Base-by-base conservation (phyloP, 2,888 invertebrate species). In the Anagyrus pseudococci region DNA sequence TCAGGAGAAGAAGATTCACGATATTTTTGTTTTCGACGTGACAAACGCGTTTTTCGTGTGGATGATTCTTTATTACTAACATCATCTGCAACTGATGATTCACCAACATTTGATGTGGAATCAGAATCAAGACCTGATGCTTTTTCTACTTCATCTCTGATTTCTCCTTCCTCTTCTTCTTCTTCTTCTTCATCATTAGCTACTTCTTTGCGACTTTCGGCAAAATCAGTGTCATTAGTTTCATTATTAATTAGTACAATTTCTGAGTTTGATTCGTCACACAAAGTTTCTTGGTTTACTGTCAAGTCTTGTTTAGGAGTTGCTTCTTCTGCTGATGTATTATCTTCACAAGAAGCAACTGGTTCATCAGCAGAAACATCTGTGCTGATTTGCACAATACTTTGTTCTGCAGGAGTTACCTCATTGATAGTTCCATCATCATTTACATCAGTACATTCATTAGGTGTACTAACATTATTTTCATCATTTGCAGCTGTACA, bases 1-100 rank as follows among this genome's bases (percentile, higher is more conserved):
- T 79, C 78, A 20, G 79, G n/a, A n/a, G n/a, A 79, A 70, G 78
- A 79, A 8, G 77, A 78, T 29, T 79, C 79, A 29, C 70, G 70
- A 69, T 47, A 25, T 22, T 47, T 15, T 2, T 23, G 47, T 13
- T 47, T 47, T 22, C 25, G 7, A 37, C 33, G 23, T 46, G 47
- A 25, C 15, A 13, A 47, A 78, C n/a, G n/a, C 4, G n/a, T 49
- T 49, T 29, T 29, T 49, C 26, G n/a, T n/a, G 2, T 22, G 46
- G n/a, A 15, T 17, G 49, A 49, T n/a, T 49, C 13, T 29, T 26
- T 17, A 8, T 43, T 43, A 17, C 4, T 2, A 43, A 19, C 43
- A 17, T 43, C 15, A 8, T 41, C 17, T 43, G 43, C 8, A 33
- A 8, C 33, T 43, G 17, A 20, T 48, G 26, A 26, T 17, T 48